Base-by-base conservation (phyloP, 2,113 vertebrate species). In the Crotalus helleri region DNA sequence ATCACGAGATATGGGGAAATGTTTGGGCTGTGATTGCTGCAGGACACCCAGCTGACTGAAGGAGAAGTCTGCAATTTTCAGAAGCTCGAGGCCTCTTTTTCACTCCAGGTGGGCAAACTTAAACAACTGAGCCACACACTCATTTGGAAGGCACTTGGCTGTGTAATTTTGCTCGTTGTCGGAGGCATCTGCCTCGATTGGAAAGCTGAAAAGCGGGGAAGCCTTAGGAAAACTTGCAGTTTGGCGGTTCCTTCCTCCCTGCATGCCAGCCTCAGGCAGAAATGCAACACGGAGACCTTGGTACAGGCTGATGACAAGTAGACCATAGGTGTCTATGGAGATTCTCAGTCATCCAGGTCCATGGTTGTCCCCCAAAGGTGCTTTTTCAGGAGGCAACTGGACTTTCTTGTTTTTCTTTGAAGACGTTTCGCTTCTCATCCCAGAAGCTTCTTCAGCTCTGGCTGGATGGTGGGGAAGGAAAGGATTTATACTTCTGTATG, bases 21-120 rank as follows among this genome's bases (percentile, higher is more conserved):
- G 24, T 2, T 23, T 91, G 88, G 44, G 53, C 24, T 33, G 53
- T n/a, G 23, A 88, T 23, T 49, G 64, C 64, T 55, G 24, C 23
- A 4, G 2, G 33, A 81, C 64, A 54, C 44, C 90, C 91, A 92
- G 95, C 93, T 59, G 11, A 85, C 64, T 86, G 23, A 90, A 29
- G 46, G 86, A 29, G 87, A 53, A 85, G 69, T 33, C 87, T 85
- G 39, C 61, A 11, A 59, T 88, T 87, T 58, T 59, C 86, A 74
- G 91, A 91, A 53, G 33, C 26, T 44, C 23, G 33, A 5, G 21
- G 6, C 85, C 53, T 0, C 26, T 51, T 8, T 54, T 85, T n/a
- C 8, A 4, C 92, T 49, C 61, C 61, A 49, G 58, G 89, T 88
- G 33, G 0, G 4, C 26, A 29, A 74, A 54, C 9, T 88, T 90